Base-by-base conservation (phyloP, 2,888 invertebrate genomes). In the Nomada lathburiana region DNA sequence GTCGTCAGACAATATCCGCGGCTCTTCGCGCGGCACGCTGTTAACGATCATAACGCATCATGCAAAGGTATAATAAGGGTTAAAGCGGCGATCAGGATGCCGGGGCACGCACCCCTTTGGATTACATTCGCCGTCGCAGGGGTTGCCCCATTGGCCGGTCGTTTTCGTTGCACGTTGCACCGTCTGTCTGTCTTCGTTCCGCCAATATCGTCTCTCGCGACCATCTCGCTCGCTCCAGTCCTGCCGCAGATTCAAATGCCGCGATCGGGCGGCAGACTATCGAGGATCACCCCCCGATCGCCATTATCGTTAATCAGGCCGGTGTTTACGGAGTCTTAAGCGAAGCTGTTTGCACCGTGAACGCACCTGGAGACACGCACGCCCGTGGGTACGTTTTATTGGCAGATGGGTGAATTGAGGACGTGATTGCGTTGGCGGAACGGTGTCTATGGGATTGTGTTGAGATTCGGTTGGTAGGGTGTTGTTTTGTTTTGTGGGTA, bases 11-110 rank as follows among this genome's bases (percentile, higher is more conserved):
- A 80, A 79, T 84, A 71, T 82, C 70, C 80, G 78, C 79, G 76
- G 72, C 57, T 53, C 76, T 76, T 77, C 76, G 63, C 68, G 68
- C 65, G 59, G 75, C 68, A 80, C 82, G 86, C 86, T 85, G 89
- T 89, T 89, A 90, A 90, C 90, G 88, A 89, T 90, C 88, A 91
- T 91, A 90, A 91, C 89, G 89, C 86, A 88, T 88, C 82, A 83
- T 84, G 83, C 84, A 84, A 83, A 89, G 75, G 85, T 88, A 86
- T 90, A 47, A 47, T 47, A 88, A 90, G 89, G 87, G 89, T 82
- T 89, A 89, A 92, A 88, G 89, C 89, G 87, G 86, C 83, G 86
- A 90, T 91, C 91, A 87, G 89, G 84, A 92, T 92, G 90, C 90
- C 88, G 80, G 83, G 87, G 91, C 92, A 92, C 92, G 92, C 89